Percentiles rank a stretch among this genome's conserved stretches.
These are phyloP conservation scores for Smittia aterrima DNA, from an alignment of 2,888 invertebrate genomes.

Conservation along the genomic window DNA sequence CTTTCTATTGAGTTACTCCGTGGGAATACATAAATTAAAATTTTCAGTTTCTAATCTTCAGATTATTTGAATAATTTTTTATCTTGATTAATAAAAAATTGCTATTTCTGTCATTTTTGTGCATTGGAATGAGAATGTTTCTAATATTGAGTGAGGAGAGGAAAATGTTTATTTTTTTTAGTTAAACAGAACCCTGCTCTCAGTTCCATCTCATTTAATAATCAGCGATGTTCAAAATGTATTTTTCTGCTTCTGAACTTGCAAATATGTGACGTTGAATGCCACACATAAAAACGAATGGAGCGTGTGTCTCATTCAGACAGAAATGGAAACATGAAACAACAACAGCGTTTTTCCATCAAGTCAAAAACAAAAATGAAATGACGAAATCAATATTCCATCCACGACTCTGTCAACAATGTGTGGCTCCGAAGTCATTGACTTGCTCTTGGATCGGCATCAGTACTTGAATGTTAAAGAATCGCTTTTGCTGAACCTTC, in stretches of 20 bases:
- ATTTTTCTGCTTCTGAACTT: not conserved
- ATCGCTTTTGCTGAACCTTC: no score
- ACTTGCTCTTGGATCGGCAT: not conserved
- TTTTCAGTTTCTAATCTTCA: no score
- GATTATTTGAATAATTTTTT: no score
- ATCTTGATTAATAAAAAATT: no score
- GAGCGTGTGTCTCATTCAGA: not conserved
- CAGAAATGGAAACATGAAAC: not conserved
- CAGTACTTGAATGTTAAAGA: not conserved
- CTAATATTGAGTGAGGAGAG: no score
- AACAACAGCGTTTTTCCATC: constrained; percentile 3
- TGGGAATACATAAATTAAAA: no score
- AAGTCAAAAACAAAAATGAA: not conserved
- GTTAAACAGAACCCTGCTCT: no score
- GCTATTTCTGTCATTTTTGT: no score
- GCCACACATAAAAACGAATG: not conserved
- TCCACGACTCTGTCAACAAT: not conserved
- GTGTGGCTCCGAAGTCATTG: constrained; percentile 21
- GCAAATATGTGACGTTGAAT: not conserved
- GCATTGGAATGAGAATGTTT: no score
- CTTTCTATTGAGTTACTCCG: no score
- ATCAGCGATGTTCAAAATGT: not conserved
- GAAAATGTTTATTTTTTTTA: no score
- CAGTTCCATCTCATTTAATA: no score
- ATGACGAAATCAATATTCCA: constrained; percentile 14